Base-by-base conservation (phyloP, 1,140 invertebrate species). In the Anagrus nilaparvatae region DNA sequence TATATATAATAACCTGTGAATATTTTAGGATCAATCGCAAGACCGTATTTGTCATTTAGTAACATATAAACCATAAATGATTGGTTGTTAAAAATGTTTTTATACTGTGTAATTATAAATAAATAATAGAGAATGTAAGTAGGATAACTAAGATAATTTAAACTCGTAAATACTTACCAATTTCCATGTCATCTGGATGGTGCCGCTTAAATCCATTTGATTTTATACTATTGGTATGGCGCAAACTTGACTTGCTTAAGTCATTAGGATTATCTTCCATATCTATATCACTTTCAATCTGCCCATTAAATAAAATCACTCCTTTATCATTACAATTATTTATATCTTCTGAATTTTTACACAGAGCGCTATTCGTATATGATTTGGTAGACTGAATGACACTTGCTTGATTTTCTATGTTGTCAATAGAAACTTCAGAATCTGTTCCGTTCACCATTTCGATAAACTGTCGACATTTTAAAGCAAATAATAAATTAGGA, bases 381-480 rank as follows among this genome's bases (percentile, higher is more conserved):
- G 38, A 8, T 37, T 46, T 46, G 32, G 80, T 82, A 41, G 79
- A 82, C 60, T 83, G 79, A 56, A 82, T 82, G 28, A 83, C 79
- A 43, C 78, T 82, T 28, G 79, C 79, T 64, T 82, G 79, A 61
- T 73, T 70, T 16, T 72, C 67, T 50, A 63, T 71, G 42, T 52
- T 59, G 47, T 53, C 60, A 42, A 68, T 63, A 51, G 66, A 65
- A 31, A 81, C 72, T 65, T 84, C 80, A 12, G 81, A 77, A 61
- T 88, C 85, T 30, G 81, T 79, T 36, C 84, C 85, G 61, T 87
- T 87, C 37, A 87, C 82, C 85, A 87, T 87, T 71, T 99, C 95
- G 18, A 99, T 86, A 70, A 98, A 98, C 71, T 98, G 93, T 50
- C 95, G 80, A 69, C 91, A 95, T 66, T 96, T 95, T 40, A 99